These are phyloP conservation scores for Epinotia bilunana DNA, from an alignment of 2,888 invertebrate genomes.

Conservation along the genomic window DNA sequence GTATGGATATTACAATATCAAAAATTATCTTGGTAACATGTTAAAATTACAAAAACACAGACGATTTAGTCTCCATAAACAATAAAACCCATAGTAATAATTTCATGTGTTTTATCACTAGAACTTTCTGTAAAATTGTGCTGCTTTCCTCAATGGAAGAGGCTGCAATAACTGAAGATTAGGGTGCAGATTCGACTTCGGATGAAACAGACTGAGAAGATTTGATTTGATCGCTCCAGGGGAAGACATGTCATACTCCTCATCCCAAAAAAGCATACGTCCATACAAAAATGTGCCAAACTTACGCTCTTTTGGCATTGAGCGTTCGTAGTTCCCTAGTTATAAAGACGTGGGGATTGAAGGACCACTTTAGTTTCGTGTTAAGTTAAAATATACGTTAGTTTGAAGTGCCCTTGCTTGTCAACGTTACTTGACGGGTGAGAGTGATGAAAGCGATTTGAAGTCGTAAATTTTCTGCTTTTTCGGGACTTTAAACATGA, in stretches of 20 bases:
- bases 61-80: no score
- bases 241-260: conserved; percentile 7
- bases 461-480: background rate
- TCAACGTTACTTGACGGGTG: background rate
- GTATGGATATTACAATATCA: no score
- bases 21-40: no score
- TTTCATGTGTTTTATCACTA: no score
- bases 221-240: conserved; percentile 43
- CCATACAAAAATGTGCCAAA: background rate
- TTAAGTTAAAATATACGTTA: conserved; percentile 19
- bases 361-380: conserved; percentile 20
- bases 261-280: background rate
- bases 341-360: conserved; percentile 15
- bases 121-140: background rate
- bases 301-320: background rate
- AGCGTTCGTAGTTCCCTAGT: background rate
- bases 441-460: background rate
- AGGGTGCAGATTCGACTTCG: conserved; percentile 37
- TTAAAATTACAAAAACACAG: no score
- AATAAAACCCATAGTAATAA: no score
- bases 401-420: background rate
- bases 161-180: conserved; percentile 6
- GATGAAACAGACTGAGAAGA: conserved; percentile 43
- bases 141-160: background rate
- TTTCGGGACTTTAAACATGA: no score